Percentiles rank a stretch among this genome's conserved stretches.
Conservation (phyloP, 2,797 vertebrate genomes). For the Melanotaenia trifasciata region DNA sequence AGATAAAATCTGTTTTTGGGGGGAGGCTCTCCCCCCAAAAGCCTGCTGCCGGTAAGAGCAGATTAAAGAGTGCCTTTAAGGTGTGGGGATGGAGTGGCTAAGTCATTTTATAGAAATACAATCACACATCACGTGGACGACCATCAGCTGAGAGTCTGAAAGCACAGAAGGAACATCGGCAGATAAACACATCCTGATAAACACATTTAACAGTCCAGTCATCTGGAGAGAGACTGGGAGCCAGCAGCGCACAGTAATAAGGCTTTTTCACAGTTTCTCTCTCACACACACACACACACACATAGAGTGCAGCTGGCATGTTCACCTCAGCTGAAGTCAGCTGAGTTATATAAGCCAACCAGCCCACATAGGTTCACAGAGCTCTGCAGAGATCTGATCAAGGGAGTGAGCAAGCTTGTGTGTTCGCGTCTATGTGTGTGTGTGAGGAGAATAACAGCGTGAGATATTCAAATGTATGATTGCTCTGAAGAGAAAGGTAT, state of each 20-base stretch:
- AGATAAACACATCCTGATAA: slow-evolving; percentile 48
- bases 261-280: slow-evolving; percentile 19
- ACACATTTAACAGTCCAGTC: slow-evolving; percentile 55
- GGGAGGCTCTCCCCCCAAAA: too few relatives aligned
- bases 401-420: slow-evolving; percentile 21
- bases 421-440: slow-evolving; percentile 1
- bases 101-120: neutral
- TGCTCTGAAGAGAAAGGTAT: neutral
- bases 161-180: slow-evolving; percentile 44
- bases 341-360: slow-evolving; percentile 78
- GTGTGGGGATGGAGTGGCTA: neutral
- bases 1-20: slow-evolving; percentile 3
- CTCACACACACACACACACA: slow-evolving; percentile 28
- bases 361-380: slow-evolving; percentile 77
- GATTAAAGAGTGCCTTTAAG: neutral
- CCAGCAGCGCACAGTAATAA: slow-evolving; percentile 18
- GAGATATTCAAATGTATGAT: slow-evolving; percentile 15
- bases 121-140: neutral
- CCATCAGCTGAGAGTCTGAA: slow-evolving; percentile 59
- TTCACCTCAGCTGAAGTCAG: slow-evolving; percentile 74
- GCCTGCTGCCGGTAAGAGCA: neutral
- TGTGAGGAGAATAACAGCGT: slow-evolving; percentile 15
- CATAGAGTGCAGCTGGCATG: slow-evolving; percentile 63
- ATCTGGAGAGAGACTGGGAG: slow-evolving; percentile 52
- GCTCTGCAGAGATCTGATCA: slow-evolving; percentile 63